Evolutionary conservation across 2,113 vertebrate species (phyloP), one percentile per base, ranked within the genome.

Genomic region (Istiophorus platypterus): DNA sequence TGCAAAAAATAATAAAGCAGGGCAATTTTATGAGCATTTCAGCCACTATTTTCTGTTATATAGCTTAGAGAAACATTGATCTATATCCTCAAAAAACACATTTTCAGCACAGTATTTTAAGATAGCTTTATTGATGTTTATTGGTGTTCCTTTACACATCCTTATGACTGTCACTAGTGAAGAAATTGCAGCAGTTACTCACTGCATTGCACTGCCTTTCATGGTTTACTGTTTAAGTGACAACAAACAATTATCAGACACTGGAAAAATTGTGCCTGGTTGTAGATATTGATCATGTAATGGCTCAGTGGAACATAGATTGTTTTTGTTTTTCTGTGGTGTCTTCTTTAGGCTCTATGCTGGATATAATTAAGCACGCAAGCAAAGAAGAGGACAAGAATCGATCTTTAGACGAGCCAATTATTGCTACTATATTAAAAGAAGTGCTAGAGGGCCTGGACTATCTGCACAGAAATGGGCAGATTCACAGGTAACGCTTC

Each of bases 321-420:
- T 22, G 6, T 22, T 24, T 77, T 34, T 68, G 2, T 74, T 66
- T 86, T 42, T 56, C 1, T 58, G 3, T 69, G 31, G 24, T 70
- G 49, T 84, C 3, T 27, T 67, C 87, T 86, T 66, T 20, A 99
- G 98, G 98, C 78, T 99, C 98, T 13, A 98, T 99, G 97, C 95
- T 99, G 95, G 98, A 99, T 91, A 98, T 99, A 92, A 98, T 99
- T 92, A 99, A 99, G 91, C 96, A 98, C 91, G 96, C 96, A 80
- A 97, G 92, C 90, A 95, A 96, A 95, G 98, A 97, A 39, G 98
- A 99, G 59, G 97, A 97, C 80, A 98, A 95, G 92, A 97, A 94
- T 22, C 97, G 97, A 29, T 95, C 97, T 18, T 94, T 99, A 66
- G 98, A 99, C 78, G 98, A 99, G 88, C 93, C 97, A 20, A 96